A percentile compares a stretch with the other conserved stretches of the same genome.
Conservation (phyloP, 2,797 vertebrate species). For the Decapterus maruadsi region DNA sequence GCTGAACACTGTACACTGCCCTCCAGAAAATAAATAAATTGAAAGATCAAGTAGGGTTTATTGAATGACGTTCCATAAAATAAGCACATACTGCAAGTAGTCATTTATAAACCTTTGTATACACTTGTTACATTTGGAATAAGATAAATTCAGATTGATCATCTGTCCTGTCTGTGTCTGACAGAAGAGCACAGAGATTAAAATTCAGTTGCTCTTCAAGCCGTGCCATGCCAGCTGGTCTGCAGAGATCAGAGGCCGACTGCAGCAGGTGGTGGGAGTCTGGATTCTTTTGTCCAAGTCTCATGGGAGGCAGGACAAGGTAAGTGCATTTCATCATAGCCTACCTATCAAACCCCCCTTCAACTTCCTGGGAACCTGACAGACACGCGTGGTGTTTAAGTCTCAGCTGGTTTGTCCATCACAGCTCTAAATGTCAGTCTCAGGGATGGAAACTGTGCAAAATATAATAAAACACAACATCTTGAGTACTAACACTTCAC, state of each 20-base stretch:
- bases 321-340: slow-evolving; percentile 2
- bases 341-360: background rate
- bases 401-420: background rate
- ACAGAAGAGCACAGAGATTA: slow-evolving; percentile 19
- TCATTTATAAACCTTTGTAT: background rate
- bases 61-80: background rate
- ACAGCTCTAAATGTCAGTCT: background rate
- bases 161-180: slow-evolving; percentile 5
- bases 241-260: slow-evolving; percentile 31
- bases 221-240: slow-evolving; percentile 44
- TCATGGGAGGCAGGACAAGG: slow-evolving; percentile 9
- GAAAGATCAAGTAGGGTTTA: background rate
- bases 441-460: background rate
- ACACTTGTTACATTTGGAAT: slow-evolving; percentile 1
- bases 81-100: background rate
- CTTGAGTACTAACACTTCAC: slow-evolving; percentile 1
- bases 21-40: too few species aligned
- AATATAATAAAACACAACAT: background rate
- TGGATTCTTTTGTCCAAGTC: background rate
- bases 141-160: slow-evolving; percentile 9
- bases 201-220: slow-evolving; percentile 1
- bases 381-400: background rate
- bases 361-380: background rate
- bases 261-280: slow-evolving; percentile 35
- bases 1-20: too few species aligned